These are phyloP conservation scores for Empidonax alnorum DNA, from an alignment of 2,113 vertebrate species.

Conservation along the genomic window DNA sequence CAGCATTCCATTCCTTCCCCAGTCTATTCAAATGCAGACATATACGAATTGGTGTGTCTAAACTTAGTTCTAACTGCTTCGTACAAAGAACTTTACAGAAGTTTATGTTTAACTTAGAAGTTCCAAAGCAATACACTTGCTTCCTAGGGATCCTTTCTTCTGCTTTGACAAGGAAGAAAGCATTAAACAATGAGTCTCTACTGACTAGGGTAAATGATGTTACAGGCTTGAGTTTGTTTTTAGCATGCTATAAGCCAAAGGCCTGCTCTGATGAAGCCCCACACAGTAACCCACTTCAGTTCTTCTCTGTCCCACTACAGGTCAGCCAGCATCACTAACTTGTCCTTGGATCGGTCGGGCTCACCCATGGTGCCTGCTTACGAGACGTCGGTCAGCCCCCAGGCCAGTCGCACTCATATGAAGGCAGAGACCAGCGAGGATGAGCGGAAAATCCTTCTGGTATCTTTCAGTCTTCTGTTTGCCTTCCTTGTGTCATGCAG, in stretches of 20 bases:
- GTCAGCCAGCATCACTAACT: constrained; percentile 92
- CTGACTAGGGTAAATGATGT: not conserved
- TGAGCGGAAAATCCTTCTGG: constrained; percentile 96
- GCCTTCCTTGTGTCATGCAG: not conserved
- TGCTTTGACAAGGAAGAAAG: not conserved
- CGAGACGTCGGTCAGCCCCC: constrained; percentile 91
- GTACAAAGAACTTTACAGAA: not conserved
- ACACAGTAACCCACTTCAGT: not conserved
- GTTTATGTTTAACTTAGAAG: not conserved
- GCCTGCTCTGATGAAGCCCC: not conserved
- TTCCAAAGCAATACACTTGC: not conserved
- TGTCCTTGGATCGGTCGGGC: constrained; percentile 90
- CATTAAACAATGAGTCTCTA: not conserved
- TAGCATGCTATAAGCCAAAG: not conserved
- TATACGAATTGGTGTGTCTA: not conserved
- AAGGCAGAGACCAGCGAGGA: constrained; percentile 92
- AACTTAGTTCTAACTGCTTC: not conserved
- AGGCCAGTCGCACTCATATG: constrained; percentile 82
- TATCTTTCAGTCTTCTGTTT: constrained; percentile 51
- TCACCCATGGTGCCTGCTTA: constrained; percentile 91
- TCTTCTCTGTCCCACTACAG: constrained; percentile 71
- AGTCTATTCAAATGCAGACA: not conserved
- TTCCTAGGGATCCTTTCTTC: not conserved
- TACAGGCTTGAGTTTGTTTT: not conserved
- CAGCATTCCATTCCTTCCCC: not conserved